Base-by-base conservation (phyloP, 2,113 vertebrate species). In the Hippocampus mohnikei region DNA sequence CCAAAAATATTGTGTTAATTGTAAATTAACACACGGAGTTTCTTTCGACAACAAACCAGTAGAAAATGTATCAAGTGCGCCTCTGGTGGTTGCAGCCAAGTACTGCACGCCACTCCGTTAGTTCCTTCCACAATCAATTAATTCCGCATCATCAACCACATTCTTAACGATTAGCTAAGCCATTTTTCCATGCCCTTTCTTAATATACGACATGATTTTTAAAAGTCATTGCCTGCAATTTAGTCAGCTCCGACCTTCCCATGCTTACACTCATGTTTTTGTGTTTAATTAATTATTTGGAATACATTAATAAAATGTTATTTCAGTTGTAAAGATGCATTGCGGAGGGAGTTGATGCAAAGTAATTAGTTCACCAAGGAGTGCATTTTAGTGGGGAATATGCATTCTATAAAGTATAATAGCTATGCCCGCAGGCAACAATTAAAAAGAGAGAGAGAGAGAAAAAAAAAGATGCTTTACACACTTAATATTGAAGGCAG, bases 311-410 rank as follows among this genome's bases (percentile, higher is more conserved):
- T 60, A 60, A 60, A 29, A 29, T 27, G 25, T 60, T 27, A 27
- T 59, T 59, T 60, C 25, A 33, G 33, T 16, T 60, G 25, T 60
- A 60, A 60, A 60, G 58, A 33, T 60, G 58, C 58, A 60, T 8
- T 29, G 58, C 18, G 15, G 25, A 33, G 27, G 58, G 16, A 33
- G 27, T 60, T 59, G 25, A 59, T 29, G 56, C 29, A 29, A 59
- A 29, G 56, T 59, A 59, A 59, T 59, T 33, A 33, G 27, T 18
- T 60, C 5, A 33, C 13, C 58, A 20, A 15, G 8, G 58, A 33
- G 58, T 18, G 25, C 13, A 29, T 60, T 60, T 60, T 60, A 60
- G 58, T 33, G 27, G 15, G 7, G 27, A 33, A 10, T 60, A 60
- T 60, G 58, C 27, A 60, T 60, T 60, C 58, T 33, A 16, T 33